Evolutionary conservation across 2,113 vertebrate genomes (phyloP), one percentile per base, ranked within the genome.

Genomic region (Paedocypris sp.): DNA sequence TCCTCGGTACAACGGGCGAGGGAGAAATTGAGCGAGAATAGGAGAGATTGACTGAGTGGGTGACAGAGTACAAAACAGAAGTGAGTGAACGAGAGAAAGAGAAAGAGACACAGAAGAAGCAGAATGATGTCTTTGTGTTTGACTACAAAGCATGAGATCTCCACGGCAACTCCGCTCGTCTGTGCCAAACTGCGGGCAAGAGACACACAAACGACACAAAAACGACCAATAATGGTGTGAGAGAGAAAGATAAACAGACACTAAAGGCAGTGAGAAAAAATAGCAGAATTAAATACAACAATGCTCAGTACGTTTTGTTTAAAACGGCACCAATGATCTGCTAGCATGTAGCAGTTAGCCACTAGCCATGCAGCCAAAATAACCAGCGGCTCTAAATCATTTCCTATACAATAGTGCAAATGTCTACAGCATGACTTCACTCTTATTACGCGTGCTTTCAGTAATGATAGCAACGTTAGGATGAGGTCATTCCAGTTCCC

Each of bases 41-140:
- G 43, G 62, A 67, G 47, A 13, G 33, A 43, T 12, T 26, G 56
- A 36, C 51, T 57, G 56, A 61, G 45, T 36, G 31, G 28, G 48
- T 62, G 25, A 41, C 10, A 29, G 13, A 64, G 29, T 26, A 20
- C 15, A 39, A 69, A 38, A 42, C 26, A 43, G 45, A 38, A 19
- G 25, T 26, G 58, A 39, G 23, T 12, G 45, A 64, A 63, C 41
- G 11, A 28, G 28, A 22, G 31, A 50, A 25, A 28, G 39, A 58
- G 20, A 52, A 4, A 36, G 42, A 18, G 56, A 67, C 35, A 49
- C 15, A 63, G 8, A 42, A 39, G 4, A 57, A 67, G 72, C 57
- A 82, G 77, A 82, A 81, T 72, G 68, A 65, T 50, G 63, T 49
- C 77, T 77, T 78, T 85, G 80, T 81, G 77, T 79, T 77, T 61